These are phyloP conservation scores for Camelus dromedarius DNA, from an alignment of 2,113 vertebrate genomes.

Conservation along the genomic window DNA sequence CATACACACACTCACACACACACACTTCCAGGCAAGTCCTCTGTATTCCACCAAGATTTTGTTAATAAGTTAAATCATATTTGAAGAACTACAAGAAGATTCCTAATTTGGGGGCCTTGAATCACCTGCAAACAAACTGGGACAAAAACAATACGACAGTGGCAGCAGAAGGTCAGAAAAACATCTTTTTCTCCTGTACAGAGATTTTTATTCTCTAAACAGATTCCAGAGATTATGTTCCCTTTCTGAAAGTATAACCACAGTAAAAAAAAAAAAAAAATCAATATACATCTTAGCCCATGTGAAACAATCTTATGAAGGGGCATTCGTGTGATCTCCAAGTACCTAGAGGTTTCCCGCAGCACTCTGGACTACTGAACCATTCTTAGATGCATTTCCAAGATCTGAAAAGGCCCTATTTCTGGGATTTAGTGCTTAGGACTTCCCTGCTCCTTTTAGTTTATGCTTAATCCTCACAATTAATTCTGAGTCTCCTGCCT, in stretches of 20 bases:
- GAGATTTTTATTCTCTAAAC: background rate
- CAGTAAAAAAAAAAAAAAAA: conserved; percentile 17
- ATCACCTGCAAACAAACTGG: background rate
- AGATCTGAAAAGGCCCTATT: background rate
- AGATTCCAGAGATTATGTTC: conserved; percentile 65
- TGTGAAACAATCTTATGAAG: conserved; percentile 46
- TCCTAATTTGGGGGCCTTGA: background rate
- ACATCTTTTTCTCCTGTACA: background rate
- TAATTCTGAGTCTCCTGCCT: conserved; percentile 50
- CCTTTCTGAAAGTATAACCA: conserved; percentile 72
- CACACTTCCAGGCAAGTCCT: background rate
- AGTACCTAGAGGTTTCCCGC: background rate
- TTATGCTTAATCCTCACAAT: conserved; percentile 54
- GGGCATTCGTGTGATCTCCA: conserved; percentile 21
- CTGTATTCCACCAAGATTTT: background rate
- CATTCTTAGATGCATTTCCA: background rate
- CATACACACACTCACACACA: background rate
- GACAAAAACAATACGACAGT: background rate
- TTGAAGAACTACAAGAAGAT: background rate
- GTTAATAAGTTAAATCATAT: background rate
- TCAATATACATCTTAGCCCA: conserved; percentile 60
- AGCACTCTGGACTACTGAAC: background rate
- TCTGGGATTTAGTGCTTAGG: conserved; percentile 30
- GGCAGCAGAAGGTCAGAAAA: background rate
- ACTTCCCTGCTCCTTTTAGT: background rate